Evolutionary conservation across 2,113 vertebrate species (phyloP).

Genomic region (Prolemur simus): DNA sequence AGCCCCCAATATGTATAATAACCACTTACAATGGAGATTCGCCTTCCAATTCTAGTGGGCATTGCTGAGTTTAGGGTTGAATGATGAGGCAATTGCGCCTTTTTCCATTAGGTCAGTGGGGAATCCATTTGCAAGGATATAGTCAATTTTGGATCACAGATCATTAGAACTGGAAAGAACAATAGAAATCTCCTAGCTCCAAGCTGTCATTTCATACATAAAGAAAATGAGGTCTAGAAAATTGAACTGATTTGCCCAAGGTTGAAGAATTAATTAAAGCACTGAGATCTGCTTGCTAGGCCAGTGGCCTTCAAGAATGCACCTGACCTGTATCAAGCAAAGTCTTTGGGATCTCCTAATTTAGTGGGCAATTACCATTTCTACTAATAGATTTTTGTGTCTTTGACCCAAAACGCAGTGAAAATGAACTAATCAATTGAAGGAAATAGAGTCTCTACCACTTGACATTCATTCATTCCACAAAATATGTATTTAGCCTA

Average conservation of each 20-base stretch:
- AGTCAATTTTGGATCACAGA: constrained; percentile 59
- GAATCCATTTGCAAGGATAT: constrained; percentile 37
- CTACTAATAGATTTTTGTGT: not conserved
- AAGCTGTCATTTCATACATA: constrained; percentile 34
- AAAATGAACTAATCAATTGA: not conserved
- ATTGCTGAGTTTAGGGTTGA: not conserved
- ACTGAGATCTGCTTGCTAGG: not conserved
- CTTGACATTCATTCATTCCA: not conserved
- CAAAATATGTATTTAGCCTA: not conserved
- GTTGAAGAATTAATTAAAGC: not conserved
- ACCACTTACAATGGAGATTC: not conserved
- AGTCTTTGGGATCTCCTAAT: not conserved
- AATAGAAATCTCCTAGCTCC: not conserved
- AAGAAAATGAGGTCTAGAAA: constrained; percentile 1
- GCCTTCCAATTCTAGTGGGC: constrained; percentile 44
- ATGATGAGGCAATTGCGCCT: constrained; percentile 49
- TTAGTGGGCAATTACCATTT: not conserved
- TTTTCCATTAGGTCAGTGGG: constrained; percentile 23
- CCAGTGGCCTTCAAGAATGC: not conserved
- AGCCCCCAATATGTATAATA: not conserved
- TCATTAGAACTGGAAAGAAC: constrained; percentile 51
- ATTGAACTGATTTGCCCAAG: constrained; percentile 23
- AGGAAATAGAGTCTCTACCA: not conserved
- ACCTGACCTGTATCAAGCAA: not conserved
- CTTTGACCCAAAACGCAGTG: constrained; percentile 9